Conservation (phyloP, 2,888 invertebrate species). For the Tiliacea aurago region DNA sequence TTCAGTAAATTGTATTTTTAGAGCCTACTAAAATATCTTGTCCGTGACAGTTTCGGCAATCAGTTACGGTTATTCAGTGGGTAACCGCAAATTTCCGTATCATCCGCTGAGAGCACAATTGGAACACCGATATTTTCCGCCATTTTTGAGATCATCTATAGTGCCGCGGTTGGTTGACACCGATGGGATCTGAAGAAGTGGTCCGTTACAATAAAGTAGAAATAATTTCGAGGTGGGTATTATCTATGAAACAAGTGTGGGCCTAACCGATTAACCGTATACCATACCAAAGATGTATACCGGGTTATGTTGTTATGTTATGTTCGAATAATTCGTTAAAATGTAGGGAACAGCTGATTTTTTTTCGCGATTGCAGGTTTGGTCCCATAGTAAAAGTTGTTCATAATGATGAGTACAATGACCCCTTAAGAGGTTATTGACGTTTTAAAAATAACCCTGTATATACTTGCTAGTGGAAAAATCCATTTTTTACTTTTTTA, state of each 20-base stretch:
- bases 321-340: too few species aligned
- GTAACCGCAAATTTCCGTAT: slow-evolving; percentile 75
- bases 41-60: slow-evolving; percentile 61
- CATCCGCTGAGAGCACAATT: slow-evolving; percentile 40
- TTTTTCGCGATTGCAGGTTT: too few species aligned
- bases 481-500: too few species aligned
- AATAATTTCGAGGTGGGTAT: not conserved
- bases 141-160: slow-evolving; percentile 29
- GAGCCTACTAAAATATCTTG: slow-evolving; percentile 28
- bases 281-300: too few species aligned
- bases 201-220: slow-evolving; percentile 11
- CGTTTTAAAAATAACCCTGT: too few species aligned
- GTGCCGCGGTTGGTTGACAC: slow-evolving; percentile 47
- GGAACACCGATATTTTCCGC: slow-evolving; percentile 36
- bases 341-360: too few species aligned
- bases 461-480: too few species aligned
- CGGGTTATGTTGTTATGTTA: too few species aligned
- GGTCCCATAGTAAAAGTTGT: too few species aligned
- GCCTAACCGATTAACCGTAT: too few species aligned
- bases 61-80: slow-evolving; percentile 69
- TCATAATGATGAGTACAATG: too few species aligned
- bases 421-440: too few species aligned
- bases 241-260: not conserved
- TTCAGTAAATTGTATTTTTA: slow-evolving; percentile 5
- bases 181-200: not conserved